phyloP scores from a whole-genome alignment of 37 sponge, comb jelly and placozoan genomes.

The Mnemiopsis leidyi region DNA sequence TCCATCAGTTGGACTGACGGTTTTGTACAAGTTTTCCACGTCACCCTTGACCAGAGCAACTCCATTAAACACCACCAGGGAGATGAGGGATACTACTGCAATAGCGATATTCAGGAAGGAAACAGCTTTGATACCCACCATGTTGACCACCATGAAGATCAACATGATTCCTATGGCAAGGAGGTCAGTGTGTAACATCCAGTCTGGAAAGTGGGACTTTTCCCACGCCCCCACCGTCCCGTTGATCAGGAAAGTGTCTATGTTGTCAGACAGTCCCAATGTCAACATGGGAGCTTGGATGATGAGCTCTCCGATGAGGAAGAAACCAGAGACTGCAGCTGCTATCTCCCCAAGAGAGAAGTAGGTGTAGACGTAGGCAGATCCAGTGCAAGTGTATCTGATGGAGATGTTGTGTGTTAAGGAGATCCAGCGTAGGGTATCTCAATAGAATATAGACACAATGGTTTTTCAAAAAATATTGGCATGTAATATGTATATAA shows the following conservation, averaged over 20 bases:
- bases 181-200: not conserved
- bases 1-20: not conserved
- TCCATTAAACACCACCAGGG: not conserved
- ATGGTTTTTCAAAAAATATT: no score
- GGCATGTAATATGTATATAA: no score
- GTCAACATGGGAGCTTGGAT: conserved; percentile 20
- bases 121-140: not conserved
- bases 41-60: not conserved
- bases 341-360: conserved; percentile 18
- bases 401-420: no score
- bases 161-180: conserved; percentile 1
- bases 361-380: conserved; percentile 46
- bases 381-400: conserved; percentile 31
- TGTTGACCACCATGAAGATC: conserved; percentile 21
- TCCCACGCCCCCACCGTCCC: not conserved
- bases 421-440: no score
- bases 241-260: conserved; percentile 1
- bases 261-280: conserved; percentile 5
- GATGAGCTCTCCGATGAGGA: conserved; percentile 43
- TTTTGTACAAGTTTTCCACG: not conserved
- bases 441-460: no score
- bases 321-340: not conserved
- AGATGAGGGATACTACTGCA: not conserved
- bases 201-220: not conserved
- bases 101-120: not conserved